A percentile compares a stretch with the other conserved stretches of the same genome.
These are phyloP conservation scores for Meda fulgida DNA, from an alignment of 2,797 vertebrate genomes.

Conservation along the genomic window DNA sequence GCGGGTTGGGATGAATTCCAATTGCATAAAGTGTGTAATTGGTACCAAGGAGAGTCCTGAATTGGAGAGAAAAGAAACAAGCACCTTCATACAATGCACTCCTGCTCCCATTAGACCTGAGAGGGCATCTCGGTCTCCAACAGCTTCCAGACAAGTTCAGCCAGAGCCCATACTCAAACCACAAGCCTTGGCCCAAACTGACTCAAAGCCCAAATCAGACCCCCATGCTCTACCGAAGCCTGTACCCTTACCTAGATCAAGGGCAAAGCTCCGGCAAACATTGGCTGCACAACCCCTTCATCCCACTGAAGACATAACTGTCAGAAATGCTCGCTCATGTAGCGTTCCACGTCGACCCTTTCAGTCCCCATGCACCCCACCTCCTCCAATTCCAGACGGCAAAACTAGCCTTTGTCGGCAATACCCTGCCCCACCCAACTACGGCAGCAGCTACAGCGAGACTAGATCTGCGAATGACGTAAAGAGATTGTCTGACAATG, in stretches of 20 bases:
- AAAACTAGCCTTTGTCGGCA: constrained; percentile 73
- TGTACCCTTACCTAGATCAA: constrained; percentile 62
- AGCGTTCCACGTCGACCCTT: constrained; percentile 68
- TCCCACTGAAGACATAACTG: constrained; percentile 53
- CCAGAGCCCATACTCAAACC: constrained; percentile 49
- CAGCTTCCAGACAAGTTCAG: constrained; percentile 56
- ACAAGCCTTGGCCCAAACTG: constrained; percentile 45
- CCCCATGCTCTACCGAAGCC: constrained; percentile 58
- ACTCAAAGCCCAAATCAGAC: constrained; percentile 56
- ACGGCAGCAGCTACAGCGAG: constrained; percentile 73
- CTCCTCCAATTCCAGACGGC: constrained; percentile 67
- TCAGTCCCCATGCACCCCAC: constrained; percentile 64
- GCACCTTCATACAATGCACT: constrained; percentile 7
- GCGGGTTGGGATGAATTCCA: constrained; percentile 87
- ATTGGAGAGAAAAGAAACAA: constrained; percentile 74
- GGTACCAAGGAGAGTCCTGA: constrained; percentile 86
- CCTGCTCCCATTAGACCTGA: constrained; percentile 40
- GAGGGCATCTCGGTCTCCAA: constrained; percentile 46
- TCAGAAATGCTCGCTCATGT: constrained; percentile 72
- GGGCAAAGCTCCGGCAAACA: constrained; percentile 65
- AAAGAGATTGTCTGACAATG: constrained; percentile 78
- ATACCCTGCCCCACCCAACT: constrained; percentile 70
- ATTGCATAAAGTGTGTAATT: constrained; percentile 91
- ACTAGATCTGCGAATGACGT: constrained; percentile 47
- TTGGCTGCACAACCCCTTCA: constrained; percentile 63